Evolutionary conservation across 2,113 vertebrate genomes (phyloP), one percentile per base, ranked within the genome.

Genomic region (Chamaetylas fuelleborni): DNA sequence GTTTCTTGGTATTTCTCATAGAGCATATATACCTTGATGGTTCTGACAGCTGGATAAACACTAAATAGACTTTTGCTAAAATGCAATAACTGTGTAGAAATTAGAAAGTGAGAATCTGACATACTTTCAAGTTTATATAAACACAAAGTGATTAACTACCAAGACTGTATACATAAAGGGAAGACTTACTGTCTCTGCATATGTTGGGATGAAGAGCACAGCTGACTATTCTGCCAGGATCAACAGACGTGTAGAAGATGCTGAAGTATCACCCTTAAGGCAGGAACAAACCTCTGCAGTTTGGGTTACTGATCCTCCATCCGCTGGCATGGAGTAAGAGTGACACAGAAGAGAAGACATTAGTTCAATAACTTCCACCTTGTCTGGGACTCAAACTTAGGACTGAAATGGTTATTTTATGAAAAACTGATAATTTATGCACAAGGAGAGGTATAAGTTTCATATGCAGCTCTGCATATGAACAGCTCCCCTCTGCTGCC

Each of bases 61-160:
- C 64, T 73, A 88, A 94, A 81, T 22, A 62, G 77, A 53, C 31
- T 53, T 84, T 81, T 61, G 18, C 56, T 87, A 73, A 67, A 92
- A 91, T 33, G 29, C 43, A 73, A 33, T 72, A 81, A 70, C 36
- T 7, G 9, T 25, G 51, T 18, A 73, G 34, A 73, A 85, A 93
- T 80, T 81, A 56, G 33, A 54, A 89, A 71, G 14, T 70, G 11
- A 86, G 43, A 87, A 50, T 60, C 19, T 81, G 42, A 65, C 40
- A 26, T 72, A 51, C 4, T 91, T 29, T 95, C 79, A 95, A 91
- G 81, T 65, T 96, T 95, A 82, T 71, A 16, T 62, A 88, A 92
- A 95, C 50, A 72, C 51, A 83, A 94, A 84, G 31, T 34, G 57
- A 61, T 86, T 92, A 89, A 92, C 89, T 77, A 66, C 19, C 13